Conservation (phyloP, 2,113 vertebrate genomes). For the Verasper variegatus region DNA sequence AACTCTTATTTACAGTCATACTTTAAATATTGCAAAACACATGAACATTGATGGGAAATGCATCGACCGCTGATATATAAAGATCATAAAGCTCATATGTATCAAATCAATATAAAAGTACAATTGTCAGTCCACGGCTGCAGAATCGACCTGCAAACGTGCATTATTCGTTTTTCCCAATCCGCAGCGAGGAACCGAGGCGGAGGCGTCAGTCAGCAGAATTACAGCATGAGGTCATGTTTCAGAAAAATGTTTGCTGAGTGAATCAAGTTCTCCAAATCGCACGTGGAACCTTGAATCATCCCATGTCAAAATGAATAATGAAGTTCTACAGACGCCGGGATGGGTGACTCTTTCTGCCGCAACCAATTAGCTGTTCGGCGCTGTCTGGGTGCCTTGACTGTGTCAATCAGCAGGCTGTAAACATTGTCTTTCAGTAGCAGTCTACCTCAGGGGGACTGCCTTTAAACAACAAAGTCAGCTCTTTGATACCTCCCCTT, state of each 20-base stretch:
- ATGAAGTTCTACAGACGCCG: constrained; percentile 57
- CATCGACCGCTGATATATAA: not conserved
- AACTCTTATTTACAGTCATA: too few species aligned
- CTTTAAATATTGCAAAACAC: too few species aligned
- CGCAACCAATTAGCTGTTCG: constrained; percentile 69
- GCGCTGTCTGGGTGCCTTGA: constrained; percentile 67
- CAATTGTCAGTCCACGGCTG: not conserved
- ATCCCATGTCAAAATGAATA: constrained; percentile 60
- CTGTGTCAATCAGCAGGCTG: constrained; percentile 75
- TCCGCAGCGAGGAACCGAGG: not conserved
- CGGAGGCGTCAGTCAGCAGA: constrained; percentile 3
- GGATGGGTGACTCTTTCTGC: constrained; percentile 66
- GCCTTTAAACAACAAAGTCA: constrained; percentile 79
- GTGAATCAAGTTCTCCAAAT: constrained; percentile 62
- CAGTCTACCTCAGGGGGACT: constrained; percentile 66
- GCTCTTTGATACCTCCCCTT: constrained; percentile 76
- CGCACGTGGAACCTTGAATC: constrained; percentile 53
- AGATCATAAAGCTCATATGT: not conserved
- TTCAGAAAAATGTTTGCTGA: constrained; percentile 35
- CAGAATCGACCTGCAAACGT: constrained; percentile 1
- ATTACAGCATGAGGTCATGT: constrained; percentile 11
- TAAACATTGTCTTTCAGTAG: constrained; percentile 75
- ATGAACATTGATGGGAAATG: not conserved
- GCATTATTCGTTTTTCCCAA: not conserved
- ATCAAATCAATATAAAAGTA: constrained; percentile 1